phyloP scores from a whole-genome alignment of 2,113 vertebrate species.

The Telmatochromis sp. region DNA sequence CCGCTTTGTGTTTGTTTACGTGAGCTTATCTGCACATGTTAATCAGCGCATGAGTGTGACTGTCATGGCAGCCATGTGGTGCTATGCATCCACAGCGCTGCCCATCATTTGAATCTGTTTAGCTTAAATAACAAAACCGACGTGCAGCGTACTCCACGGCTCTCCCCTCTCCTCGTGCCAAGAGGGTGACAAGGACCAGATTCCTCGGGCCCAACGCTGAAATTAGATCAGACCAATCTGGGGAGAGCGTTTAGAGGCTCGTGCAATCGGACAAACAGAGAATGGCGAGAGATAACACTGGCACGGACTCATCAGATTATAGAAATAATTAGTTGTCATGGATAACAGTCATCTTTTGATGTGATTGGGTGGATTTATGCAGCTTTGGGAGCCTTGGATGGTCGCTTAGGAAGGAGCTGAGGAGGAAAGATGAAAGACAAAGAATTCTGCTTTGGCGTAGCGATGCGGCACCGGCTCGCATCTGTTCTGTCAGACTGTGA shows the following conservation, averaged over 20 bases:
- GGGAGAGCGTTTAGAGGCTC: constrained; percentile 29
- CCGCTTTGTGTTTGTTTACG: background rate
- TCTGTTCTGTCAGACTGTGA: constrained; percentile 42
- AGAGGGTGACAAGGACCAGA: constrained; percentile 49
- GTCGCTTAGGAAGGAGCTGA: background rate
- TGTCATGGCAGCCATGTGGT: background rate
- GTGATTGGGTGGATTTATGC: constrained; percentile 26
- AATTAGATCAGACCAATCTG: constrained; percentile 62
- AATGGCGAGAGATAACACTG: constrained; percentile 11
- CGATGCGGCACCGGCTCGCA: background rate
- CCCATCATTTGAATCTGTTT: constrained; percentile 17
- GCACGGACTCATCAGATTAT: constrained; percentile 46
- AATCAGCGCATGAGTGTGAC: background rate
- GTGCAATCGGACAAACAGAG: background rate
- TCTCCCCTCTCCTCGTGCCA: background rate
- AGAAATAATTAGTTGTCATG: constrained; percentile 52
- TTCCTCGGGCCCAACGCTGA: constrained; percentile 23
- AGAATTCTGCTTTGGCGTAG: background rate
- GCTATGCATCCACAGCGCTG: background rate
- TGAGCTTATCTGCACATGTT: background rate
- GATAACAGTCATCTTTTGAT: constrained; percentile 35
- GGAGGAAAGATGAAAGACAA: background rate
- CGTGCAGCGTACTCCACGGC: background rate
- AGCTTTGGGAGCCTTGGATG: background rate
- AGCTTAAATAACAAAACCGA: background rate